Evolutionary conservation across 1,140 invertebrate genomes (phyloP).

Genomic region (Drosophila punjabiensis): DNA sequence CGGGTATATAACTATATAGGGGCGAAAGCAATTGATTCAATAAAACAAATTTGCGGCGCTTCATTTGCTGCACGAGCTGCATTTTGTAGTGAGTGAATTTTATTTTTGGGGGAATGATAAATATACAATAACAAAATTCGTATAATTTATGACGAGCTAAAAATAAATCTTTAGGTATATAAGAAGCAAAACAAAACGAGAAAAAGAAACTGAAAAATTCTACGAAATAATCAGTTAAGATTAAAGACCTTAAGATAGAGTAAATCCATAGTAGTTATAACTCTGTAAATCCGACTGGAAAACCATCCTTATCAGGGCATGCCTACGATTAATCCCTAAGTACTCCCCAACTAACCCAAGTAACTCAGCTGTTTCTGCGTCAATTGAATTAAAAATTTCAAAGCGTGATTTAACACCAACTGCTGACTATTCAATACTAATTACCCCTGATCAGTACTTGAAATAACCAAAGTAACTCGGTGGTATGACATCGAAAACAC

Average conservation of each 20-base stretch:
- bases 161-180: conserved; percentile 40
- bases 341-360: conserved; percentile 17
- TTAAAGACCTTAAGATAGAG: conserved; percentile 3
- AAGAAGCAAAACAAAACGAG: conserved; percentile 6
- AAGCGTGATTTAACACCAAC: conserved; percentile 18
- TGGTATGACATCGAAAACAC: not conserved
- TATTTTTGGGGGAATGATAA: conserved; percentile 46
- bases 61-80: conserved; percentile 50
- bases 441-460: not conserved
- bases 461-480: conserved; percentile 13
- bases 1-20: conserved; percentile 14
- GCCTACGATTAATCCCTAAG: not conserved
- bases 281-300: not conserved
- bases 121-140: conserved; percentile 34
- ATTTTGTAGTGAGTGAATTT: conserved; percentile 36
- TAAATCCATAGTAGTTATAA: not conserved
- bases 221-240: conserved; percentile 19
- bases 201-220: not conserved
- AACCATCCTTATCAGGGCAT: conserved; percentile 13
- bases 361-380: conserved; percentile 32
- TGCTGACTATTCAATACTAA: conserved; percentile 6
- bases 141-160: conserved; percentile 32
- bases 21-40: conserved; percentile 55
- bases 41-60: conserved; percentile 37
- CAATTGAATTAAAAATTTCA: conserved; percentile 27